Evolutionary conservation across 2,113 vertebrate genomes (phyloP).

Genomic region (Callorhinus ursinus): DNA sequence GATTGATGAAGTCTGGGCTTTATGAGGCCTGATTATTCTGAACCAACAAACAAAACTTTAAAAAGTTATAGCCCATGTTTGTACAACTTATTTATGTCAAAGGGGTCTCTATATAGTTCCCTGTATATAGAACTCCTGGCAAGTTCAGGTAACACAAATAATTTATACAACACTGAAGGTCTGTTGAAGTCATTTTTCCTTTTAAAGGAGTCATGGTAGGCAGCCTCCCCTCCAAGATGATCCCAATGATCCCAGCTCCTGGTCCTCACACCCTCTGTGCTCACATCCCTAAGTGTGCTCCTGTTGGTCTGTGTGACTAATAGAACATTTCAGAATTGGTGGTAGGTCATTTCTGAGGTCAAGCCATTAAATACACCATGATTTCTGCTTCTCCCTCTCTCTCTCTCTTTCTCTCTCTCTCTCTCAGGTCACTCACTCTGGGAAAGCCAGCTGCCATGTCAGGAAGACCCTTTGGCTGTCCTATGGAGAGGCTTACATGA

Average conservation of each 20-base stretch:
- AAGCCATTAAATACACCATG: not conserved
- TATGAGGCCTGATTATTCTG: slow-evolving; percentile 1
- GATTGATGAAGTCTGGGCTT: slow-evolving; percentile 25
- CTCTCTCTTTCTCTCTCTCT: not conserved
- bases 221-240: not conserved
- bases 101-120: not conserved
- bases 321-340: not conserved
- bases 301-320: not conserved
- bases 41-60: slow-evolving; percentile 40
- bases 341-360: not conserved
- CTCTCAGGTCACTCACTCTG: not conserved
- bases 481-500: not conserved
- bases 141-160: not conserved
- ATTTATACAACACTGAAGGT: not conserved
- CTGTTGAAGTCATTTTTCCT: not conserved
- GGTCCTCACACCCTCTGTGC: not conserved
- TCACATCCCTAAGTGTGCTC: not conserved
- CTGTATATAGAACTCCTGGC: not conserved
- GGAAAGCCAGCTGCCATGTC: not conserved
- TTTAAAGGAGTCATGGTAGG: not conserved
- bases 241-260: not conserved
- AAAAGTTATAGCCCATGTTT: not conserved
- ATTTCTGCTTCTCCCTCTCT: no score
- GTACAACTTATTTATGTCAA: not conserved
- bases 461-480: not conserved